Base-by-base conservation (phyloP, 92 coral and sea anemone genomes). In the Umimayanthus chanpuru region DNA sequence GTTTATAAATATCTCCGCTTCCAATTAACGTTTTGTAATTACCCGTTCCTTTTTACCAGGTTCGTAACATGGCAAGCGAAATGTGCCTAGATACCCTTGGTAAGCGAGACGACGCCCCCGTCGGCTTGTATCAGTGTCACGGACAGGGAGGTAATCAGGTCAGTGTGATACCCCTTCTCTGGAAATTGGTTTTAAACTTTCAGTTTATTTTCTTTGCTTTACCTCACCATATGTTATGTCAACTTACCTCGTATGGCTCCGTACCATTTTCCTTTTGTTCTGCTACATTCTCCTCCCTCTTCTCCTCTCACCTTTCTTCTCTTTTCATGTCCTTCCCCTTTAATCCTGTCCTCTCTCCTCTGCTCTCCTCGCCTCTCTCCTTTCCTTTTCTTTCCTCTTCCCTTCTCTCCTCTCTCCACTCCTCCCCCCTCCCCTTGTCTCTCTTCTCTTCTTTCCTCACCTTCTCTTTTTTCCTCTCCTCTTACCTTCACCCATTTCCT, bases 101-200 rank as follows among this genome's bases (percentile, higher is more conserved):
- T 0, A 97, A 95, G 89, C 94, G 96, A 44, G 99, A 97, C 41
- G 99, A 94, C 5, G 94, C 97, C 20, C 98, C 99, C 3, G 79
- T 97, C 36, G 99, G 99, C 4, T 80, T 97, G 67, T 97, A 97
- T 76, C 90, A 91, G 85, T 97, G 99, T 56, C 99, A 97, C 66
- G 99, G 99, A 2, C 99, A 97, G 86, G 99, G 99, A 23, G 99
- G 99, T 11, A 97, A 97, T 86, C 99, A 97, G 96, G 98, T 96
- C 40, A 23, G 68, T 61, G 21, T 56, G 23, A 56, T 56, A 16
- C 65, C 23, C 65, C 65, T 56, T 56, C 23, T 15, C 68, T 61
- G 23, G n/a, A 61, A 61, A 23, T 61, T 61, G 68, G 25, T 23
- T 56, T 56, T 25, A 61, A 12, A 61, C 3, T 61, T 79, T 79